Conservation (phyloP, 2,113 vertebrate species). For the Ardeotis arabs region DNA sequence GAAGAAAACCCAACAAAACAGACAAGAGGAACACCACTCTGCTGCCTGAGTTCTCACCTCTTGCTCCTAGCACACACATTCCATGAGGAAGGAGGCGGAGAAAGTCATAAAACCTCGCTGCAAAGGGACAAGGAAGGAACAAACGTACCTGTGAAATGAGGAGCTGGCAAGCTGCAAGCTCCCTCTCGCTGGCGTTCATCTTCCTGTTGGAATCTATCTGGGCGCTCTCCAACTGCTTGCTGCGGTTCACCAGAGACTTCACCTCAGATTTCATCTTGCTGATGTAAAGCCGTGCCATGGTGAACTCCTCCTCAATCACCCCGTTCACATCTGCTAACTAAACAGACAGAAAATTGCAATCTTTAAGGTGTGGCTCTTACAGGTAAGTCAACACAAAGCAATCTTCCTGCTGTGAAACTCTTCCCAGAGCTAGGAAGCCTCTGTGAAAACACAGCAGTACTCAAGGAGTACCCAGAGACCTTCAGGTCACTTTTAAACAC, state of each 20-base stretch:
- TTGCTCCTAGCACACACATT: neutral
- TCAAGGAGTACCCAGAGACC: neutral
- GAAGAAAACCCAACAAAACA: neutral
- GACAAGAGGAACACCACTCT: neutral
- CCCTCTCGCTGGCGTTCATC: conserved; percentile 90
- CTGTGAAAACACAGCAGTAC: neutral
- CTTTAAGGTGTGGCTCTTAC: neutral
- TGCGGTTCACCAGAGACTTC: conserved; percentile 89
- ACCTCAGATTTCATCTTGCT: conserved; percentile 95
- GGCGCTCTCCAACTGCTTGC: conserved; percentile 88
- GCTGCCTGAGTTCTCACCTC: neutral
- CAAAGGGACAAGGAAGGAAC: neutral
- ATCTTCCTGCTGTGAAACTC: neutral
- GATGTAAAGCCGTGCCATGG: conserved; percentile 89
- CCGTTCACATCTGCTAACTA: conserved; percentile 86
- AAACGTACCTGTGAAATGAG: conserved; percentile 86
- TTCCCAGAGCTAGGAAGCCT: neutral
- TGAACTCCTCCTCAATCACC: conserved; percentile 92
- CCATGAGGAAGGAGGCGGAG: neutral
- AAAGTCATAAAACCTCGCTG: neutral
- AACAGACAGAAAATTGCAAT: neutral
- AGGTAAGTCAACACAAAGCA: neutral
- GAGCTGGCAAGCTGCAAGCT: conserved; percentile 89
- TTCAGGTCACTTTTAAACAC: neutral
- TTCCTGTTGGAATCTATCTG: conserved; percentile 88